phyloP scores from a whole-genome alignment of 1,140 invertebrate species.

The Rhynchophorus ferrugineus region DNA sequence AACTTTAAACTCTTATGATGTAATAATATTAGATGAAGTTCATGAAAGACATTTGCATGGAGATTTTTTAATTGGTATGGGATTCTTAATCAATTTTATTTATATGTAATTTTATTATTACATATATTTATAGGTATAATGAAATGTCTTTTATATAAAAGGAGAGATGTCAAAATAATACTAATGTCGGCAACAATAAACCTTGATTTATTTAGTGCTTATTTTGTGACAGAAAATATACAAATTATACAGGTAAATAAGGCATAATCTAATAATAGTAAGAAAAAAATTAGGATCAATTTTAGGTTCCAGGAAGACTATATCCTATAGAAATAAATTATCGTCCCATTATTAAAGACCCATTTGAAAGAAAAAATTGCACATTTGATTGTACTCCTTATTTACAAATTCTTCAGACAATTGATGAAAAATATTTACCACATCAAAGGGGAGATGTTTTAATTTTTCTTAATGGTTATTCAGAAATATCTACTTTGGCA shows the following conservation, averaged over 20 bases:
- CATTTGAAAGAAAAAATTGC: constrained; percentile 59
- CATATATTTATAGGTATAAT: constrained; percentile 30
- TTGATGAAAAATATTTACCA: constrained; percentile 80
- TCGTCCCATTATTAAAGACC: constrained; percentile 68
- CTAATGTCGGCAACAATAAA: constrained; percentile 99
- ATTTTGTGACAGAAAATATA: constrained; percentile 76
- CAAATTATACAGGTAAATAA: constrained; percentile 61
- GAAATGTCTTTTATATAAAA: constrained; percentile 60
- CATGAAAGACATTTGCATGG: constrained; percentile 94
- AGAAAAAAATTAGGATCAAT: background rate
- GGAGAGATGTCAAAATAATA: constrained; percentile 80
- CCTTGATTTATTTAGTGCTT: constrained; percentile 82
- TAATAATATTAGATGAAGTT: constrained; percentile 89
- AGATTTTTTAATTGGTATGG: constrained; percentile 74
- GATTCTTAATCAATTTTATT: background rate
- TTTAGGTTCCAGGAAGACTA: constrained; percentile 78
- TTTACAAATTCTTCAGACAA: constrained; percentile 82
- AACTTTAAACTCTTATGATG: constrained; percentile 64
- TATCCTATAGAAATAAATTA: constrained; percentile 89
- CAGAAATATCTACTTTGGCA: constrained; percentile 86
- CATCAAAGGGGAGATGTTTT: constrained; percentile 90
- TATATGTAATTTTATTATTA: background rate
- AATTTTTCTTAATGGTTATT: constrained; percentile 93
- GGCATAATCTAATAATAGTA: constrained; percentile 39
- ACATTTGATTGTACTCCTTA: constrained; percentile 87